Base-by-base conservation (phyloP, 2,797 vertebrate species). In the Nannoperca australis region DNA sequence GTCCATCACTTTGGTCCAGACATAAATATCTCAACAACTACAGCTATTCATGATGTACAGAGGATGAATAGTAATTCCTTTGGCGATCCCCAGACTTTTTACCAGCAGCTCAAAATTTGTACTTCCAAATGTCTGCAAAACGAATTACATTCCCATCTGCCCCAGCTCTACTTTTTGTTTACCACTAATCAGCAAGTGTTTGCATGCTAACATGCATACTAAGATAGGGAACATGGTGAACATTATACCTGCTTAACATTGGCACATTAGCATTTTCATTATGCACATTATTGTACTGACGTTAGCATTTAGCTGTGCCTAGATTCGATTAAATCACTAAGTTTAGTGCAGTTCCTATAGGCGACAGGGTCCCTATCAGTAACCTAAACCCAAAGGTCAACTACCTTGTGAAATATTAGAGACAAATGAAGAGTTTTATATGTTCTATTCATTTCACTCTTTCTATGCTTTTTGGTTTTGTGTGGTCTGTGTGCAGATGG, bases 321-420 rank as follows among this genome's bases (percentile, higher is more conserved):
- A 34, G 5, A 34, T 34, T 45, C 40, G 45, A 34, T 22, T 40
- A 18, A 61, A 55, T 45, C 2, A 18, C 2, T 22, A 5, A 20
- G 58, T 58, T 5, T 10, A 14, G 24, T 50, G 15, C 55, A 14
- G 20, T 15, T 36, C 20, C 14, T 22, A 5, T 8, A 10, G 22
- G 15, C 73, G 54, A n/a, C 50, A 34, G 7, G 22, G 8, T 53
- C 42, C 13, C 17, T 14, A 8, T 38, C 13, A 51, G 22, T 20
- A n/a, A 54, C 24, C 27, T 3, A 69, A 76, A 51, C 30, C 47
- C 12, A 51, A 20, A 76, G 38, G 56, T 78, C 66, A 56, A 69
- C 54, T 15, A 20, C 2, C 20, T 12, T 47, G 27, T 49, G 44
- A 32, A 50, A 42, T 32, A 40, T 62, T 56, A 54, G n/a, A 54